Percentiles rank a stretch among this genome's conserved stretches.
These are phyloP conservation scores for Dendrocincla tyrannina DNA, from an alignment of 2,797 vertebrate genomes.

Conservation along the genomic window DNA sequence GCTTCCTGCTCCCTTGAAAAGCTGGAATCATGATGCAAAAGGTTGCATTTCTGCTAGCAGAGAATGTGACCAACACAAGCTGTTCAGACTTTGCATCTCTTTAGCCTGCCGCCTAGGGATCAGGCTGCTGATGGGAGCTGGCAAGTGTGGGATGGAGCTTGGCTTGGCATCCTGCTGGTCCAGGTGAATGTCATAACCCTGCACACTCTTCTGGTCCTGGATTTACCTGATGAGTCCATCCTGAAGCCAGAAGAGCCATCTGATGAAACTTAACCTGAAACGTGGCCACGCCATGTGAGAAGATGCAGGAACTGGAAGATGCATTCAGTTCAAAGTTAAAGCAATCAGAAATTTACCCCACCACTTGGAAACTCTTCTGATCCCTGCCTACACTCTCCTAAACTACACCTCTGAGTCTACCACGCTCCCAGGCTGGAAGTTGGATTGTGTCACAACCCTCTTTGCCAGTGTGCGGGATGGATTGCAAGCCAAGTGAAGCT, in stretches of 20 bases:
- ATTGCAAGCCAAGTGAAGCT: rapidly evolving
- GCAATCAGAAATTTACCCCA: background rate
- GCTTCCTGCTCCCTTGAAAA: background rate
- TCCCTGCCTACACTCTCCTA: background rate
- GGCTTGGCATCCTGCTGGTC: background rate
- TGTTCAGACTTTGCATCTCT: background rate
- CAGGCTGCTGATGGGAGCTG: background rate
- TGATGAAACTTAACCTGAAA: background rate
- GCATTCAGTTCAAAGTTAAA: background rate
- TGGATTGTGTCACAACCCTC: background rate
- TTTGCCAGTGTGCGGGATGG: background rate
- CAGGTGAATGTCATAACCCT: background rate
- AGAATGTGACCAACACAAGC: background rate
- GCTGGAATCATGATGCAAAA: background rate
- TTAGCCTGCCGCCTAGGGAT: background rate
- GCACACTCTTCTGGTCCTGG: background rate
- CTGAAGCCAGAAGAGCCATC: background rate
- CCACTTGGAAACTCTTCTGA: background rate
- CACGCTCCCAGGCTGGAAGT: background rate
- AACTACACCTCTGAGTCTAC: background rate
- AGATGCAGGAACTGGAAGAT: background rate
- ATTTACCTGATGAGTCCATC: background rate
- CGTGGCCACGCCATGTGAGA: background rate
- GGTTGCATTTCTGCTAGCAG: background rate
- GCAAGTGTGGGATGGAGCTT: background rate